Evolutionary conservation across 2,888 invertebrate species (phyloP).

Genomic region (Alloplasta piceator): DNA sequence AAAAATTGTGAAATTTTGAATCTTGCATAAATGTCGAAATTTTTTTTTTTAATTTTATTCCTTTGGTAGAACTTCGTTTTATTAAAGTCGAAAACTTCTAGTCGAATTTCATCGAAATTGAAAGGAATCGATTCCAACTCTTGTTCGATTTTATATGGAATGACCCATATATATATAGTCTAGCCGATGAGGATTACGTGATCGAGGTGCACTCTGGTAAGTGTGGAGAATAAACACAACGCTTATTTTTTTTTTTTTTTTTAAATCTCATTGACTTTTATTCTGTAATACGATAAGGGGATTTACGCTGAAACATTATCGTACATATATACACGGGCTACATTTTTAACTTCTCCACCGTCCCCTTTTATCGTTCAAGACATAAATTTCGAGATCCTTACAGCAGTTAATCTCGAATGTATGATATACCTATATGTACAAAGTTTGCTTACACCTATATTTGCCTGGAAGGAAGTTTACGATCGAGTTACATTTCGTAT

Average conservation of each 20-base stretch:
- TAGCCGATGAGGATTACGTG: slow-evolving; percentile 50
- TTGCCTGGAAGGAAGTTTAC: slow-evolving; percentile 37
- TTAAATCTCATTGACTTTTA: slow-evolving; percentile 55
- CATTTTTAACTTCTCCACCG: neutral
- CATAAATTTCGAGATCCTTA: slow-evolving; percentile 9
- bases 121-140: too few relatives aligned
- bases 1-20: too few relatives aligned
- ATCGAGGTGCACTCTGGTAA: slow-evolving; percentile 28
- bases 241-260: slow-evolving; percentile 17
- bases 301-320: slow-evolving; percentile 27
- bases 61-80: too few relatives aligned
- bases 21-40: too few relatives aligned
- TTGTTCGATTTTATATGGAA: too few relatives aligned
- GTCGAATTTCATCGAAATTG: too few relatives aligned
- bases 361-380: neutral
- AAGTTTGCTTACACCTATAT: neutral
- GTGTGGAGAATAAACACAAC: slow-evolving; percentile 28
- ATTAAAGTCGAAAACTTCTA: too few relatives aligned
- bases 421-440: slow-evolving; percentile 1
- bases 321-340: slow-evolving; percentile 3
- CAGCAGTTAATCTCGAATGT: slow-evolving; percentile 2
- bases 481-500: slow-evolving; percentile 44
- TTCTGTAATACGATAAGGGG: slow-evolving; percentile 48
- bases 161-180: too few relatives aligned
- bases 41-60: too few relatives aligned